Base-by-base conservation (phyloP, 2,797 vertebrate genomes). In the Scyliorhinus canicula region DNA sequence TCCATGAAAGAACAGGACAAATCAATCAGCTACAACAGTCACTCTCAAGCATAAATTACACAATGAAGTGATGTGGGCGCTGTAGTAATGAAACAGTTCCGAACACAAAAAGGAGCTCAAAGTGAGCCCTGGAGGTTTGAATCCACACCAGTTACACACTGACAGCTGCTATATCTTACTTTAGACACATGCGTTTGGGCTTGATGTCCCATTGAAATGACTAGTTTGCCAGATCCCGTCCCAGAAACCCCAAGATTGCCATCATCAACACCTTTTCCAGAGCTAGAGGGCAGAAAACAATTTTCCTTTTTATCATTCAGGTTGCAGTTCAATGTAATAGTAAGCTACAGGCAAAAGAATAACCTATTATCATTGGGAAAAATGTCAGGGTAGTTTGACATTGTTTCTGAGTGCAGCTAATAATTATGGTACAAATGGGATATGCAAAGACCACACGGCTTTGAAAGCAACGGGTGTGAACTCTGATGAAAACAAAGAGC, bases 321-420 rank as follows among this genome's bases (percentile, higher is more conserved):
- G 31, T 55, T 88, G 85, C 55, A 88, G n/a, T 88, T 52, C 85
- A n/a, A 57, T 57, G 85, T 88, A 52, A 88, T 88, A 88, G 85
- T 50, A 88, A 88, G 85, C 35, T 57, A 57, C 6, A 88, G 55
- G 85, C 52, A 88, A 55, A 88, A 9, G 85, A 88, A 88, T 16
- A 88, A 88, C 7, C 84, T 88, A 88, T 88, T 57, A 88, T 88
- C 85, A 55, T 55, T 31, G 85, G 77, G 31, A 14, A 28, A 88
- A 57, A 88, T 52, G 55, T 88, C 52, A 88, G 52, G 85, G 50
- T 52, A 88, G 31, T 57, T 88, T 88, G 50, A n/a, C 26, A 88
- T 52, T n/a, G 52, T 88, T 55, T 88, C 85, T 19, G 85, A 88
- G n/a, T 88, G 57, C 52, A 88, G 12, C 28, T 88, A 16, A 88